Base-by-base conservation (phyloP, 2,888 invertebrate species). In the Habroteleia sp. region DNA sequence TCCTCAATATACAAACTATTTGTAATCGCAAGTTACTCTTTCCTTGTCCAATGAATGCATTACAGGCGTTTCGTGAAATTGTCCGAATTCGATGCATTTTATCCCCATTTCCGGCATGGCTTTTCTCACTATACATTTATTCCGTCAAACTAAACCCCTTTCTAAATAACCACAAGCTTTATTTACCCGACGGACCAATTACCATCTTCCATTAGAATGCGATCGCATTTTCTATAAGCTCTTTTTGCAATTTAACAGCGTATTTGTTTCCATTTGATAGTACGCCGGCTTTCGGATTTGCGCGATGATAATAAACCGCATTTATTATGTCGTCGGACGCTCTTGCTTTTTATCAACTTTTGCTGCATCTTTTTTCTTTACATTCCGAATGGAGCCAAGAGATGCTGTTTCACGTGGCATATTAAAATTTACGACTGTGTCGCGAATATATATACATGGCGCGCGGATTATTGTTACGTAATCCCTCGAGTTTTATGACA, bases 381-480 rank as follows among this genome's bases (percentile, higher is more conserved):
- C 31, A 50, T 37, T 60, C 60, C 50, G 50, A 63, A 72, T 63
- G 63, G 48, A 31, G 52, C 48, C 39, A 73, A 66, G 46, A 52
- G 73, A 54, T 42, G 35, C 54, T 65, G 50, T 66, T 66, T 52
- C 33, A 58, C 46, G 58, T 58, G 65, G 65, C 50, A 42, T 65
- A 73, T 73, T 65, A 65, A 73, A 73, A 73, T 73, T 73, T 73
- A 73, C 50, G 72, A 44, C 56, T 56, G 6, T 52, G 50, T 65
- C 44, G 52, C 66, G 17, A 8, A 44, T 35, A 54, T 63, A 46
- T 44, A 27, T 44, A 44, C 37, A 58, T 52, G 58, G 50, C 52
- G 20, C 50, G 31, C 58, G 65, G 72, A 73, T 58, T 73, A 73
- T 73, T 66, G 73, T 46, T 37, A 17, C 52, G 62, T 74, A 74